Conservation (phyloP, 1,140 invertebrate species). For the Anoplophora glabripennis region DNA sequence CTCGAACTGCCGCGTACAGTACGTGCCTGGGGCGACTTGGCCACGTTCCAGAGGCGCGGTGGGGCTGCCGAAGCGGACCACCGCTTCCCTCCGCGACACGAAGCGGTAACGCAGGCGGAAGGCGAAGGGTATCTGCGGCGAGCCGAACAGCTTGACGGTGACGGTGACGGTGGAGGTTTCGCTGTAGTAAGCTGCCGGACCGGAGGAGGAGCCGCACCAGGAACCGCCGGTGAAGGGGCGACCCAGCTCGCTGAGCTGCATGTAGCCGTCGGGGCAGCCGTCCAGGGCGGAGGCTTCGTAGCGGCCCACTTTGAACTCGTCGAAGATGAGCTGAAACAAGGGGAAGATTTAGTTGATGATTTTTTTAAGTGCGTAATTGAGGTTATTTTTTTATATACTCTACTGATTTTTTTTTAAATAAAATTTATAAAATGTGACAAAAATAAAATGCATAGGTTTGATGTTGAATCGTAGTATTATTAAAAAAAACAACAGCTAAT, state of each 20-base stretch:
- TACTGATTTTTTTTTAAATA: too few relatives aligned
- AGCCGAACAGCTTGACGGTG: constrained; percentile 67
- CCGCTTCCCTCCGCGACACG: constrained; percentile 67
- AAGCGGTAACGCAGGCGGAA: constrained; percentile 77
- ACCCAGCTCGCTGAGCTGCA: constrained; percentile 77
- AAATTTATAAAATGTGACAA: too few relatives aligned
- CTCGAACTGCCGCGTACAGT: constrained; percentile 83
- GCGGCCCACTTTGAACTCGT: constrained; percentile 76
- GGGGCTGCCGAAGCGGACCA: constrained; percentile 71
- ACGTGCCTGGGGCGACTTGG: constrained; percentile 78
- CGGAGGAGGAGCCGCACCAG: constrained; percentile 75
- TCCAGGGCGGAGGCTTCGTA: constrained; percentile 65
- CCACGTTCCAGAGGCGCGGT: constrained; percentile 72
- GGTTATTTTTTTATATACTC: too few relatives aligned
- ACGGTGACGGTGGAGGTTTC: constrained; percentile 79
- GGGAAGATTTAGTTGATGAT: too few relatives aligned
- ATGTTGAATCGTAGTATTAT: too few relatives aligned
- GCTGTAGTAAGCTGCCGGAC: constrained; percentile 78
- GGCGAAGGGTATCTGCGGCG: constrained; percentile 65
- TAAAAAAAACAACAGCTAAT: too few relatives aligned
- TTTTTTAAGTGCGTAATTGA: too few relatives aligned
- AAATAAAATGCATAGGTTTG: too few relatives aligned
- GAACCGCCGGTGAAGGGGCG: constrained; percentile 78
- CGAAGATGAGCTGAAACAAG: constrained; percentile 69
- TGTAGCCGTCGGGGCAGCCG: constrained; percentile 78